Evolutionary conservation across 2,797 vertebrate species (phyloP).

Genomic region (Anniella stebbinsi): DNA sequence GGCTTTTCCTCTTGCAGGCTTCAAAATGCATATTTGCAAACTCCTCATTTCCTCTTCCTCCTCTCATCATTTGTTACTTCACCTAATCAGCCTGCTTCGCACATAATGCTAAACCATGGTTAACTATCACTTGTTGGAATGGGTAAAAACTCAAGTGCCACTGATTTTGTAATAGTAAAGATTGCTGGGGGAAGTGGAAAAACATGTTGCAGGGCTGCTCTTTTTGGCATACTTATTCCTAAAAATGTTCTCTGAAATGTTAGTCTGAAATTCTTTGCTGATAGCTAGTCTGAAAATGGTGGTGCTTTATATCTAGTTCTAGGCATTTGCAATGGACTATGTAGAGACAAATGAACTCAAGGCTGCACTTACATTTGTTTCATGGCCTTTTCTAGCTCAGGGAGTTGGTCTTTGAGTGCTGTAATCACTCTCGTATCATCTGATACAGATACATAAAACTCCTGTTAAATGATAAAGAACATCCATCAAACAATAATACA

Average conservation of each 20-base stretch:
- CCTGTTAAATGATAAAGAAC: conserved; percentile 83
- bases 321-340: conserved; percentile 31
- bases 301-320: not conserved
- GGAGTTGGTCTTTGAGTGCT: conserved; percentile 91
- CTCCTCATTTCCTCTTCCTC: not conserved
- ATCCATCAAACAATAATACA: conserved; percentile 70
- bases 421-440: conserved; percentile 89
- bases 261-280: not conserved
- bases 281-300: not conserved
- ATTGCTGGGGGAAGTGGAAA: not conserved
- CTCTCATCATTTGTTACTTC: not conserved
- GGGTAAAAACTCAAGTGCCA: not conserved
- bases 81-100: not conserved
- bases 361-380: conserved; percentile 88
- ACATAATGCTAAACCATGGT: not conserved
- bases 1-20: not conserved
- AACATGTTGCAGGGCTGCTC: not conserved
- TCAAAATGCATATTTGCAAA: not conserved
- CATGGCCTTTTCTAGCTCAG: conserved; percentile 89
- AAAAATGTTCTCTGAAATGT: not conserved
- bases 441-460: conserved; percentile 92
- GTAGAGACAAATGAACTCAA: not conserved
- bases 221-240: conserved; percentile 10
- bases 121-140: not conserved
- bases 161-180: not conserved